These are phyloP conservation scores for Pteromalus puparum DNA, from an alignment of 1,140 invertebrate genomes.

Conservation along the genomic window DNA sequence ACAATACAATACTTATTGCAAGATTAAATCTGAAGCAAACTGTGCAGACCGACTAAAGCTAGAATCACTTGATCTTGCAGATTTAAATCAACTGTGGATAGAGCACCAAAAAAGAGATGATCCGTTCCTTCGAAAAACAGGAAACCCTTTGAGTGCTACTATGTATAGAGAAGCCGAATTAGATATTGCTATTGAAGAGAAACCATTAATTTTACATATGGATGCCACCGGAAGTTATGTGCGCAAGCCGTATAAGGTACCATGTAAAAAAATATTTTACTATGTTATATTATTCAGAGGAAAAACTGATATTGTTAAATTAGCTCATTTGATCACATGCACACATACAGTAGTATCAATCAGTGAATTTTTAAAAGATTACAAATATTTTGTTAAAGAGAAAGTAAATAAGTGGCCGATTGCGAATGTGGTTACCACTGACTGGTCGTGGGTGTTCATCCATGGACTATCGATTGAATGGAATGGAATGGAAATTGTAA, in stretches of 20 bases:
- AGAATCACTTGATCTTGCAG: not conserved
- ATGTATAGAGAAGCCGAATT: slow-evolving; percentile 29
- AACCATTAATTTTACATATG: not conserved
- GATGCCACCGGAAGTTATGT: not conserved
- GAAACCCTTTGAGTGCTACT: not conserved
- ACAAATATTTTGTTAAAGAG: slow-evolving; percentile 13
- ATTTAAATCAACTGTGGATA: slow-evolving; percentile 7
- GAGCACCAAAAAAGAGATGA: slow-evolving; percentile 5
- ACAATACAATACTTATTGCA: not conserved
- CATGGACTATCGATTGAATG: slow-evolving; percentile 18
- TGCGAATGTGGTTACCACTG: not conserved
- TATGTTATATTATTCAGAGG: slow-evolving; percentile 12
- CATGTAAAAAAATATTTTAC: slow-evolving; percentile 26
- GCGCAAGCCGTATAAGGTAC: not conserved
- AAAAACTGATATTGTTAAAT: not conserved
- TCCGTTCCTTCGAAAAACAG: not conserved
- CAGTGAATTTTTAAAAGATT: slow-evolving; percentile 4
- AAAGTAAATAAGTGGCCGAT: slow-evolving; percentile 34
- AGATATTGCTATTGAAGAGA: not conserved
- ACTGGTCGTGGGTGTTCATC: slow-evolving; percentile 43
- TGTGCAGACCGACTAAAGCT: not conserved
- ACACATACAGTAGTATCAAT: slow-evolving; percentile 22
- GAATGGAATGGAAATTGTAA: not conserved
- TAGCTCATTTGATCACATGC: slow-evolving; percentile 27
- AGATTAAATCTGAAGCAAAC: slow-evolving; percentile 30